A percentile compares a stretch with the other conserved stretches of the same genome.
These are phyloP conservation scores for Aix galericulata DNA, from an alignment of 2,113 vertebrate genomes.

Conservation along the genomic window DNA sequence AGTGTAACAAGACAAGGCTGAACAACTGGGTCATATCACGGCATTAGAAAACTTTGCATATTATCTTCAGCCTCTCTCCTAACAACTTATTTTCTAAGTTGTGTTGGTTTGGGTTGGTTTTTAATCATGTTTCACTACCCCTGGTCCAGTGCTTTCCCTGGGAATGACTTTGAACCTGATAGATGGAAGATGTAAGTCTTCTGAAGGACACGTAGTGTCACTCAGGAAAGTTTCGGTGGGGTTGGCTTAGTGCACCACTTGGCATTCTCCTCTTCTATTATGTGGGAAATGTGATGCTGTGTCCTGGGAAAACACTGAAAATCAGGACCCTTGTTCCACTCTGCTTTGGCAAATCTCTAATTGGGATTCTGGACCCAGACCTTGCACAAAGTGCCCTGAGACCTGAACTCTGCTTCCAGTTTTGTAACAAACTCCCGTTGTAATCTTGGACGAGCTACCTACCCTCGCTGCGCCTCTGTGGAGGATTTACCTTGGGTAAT, in stretches of 20 bases:
- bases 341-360: background rate
- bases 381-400: background rate
- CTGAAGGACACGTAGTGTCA: background rate
- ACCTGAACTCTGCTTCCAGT: slow-evolving; percentile 23
- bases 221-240: background rate
- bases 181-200: background rate
- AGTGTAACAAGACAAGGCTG: slow-evolving; percentile 50
- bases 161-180: background rate
- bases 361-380: background rate
- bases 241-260: background rate
- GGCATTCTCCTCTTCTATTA: background rate
- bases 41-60: slow-evolving; percentile 6
- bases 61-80: slow-evolving; percentile 8
- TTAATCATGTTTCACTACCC: background rate
- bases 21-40: background rate
- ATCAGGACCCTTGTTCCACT: background rate
- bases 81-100: background rate
- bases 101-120: background rate
- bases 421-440: background rate
- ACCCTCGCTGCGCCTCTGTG: background rate
- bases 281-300: background rate
- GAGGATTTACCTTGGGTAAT: background rate
- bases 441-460: slow-evolving; percentile 1
- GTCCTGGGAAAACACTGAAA: background rate
- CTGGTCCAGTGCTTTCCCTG: background rate